Evolutionary conservation across 2,888 invertebrate species (phyloP).

Genomic region (Tineola bisselliella): DNA sequence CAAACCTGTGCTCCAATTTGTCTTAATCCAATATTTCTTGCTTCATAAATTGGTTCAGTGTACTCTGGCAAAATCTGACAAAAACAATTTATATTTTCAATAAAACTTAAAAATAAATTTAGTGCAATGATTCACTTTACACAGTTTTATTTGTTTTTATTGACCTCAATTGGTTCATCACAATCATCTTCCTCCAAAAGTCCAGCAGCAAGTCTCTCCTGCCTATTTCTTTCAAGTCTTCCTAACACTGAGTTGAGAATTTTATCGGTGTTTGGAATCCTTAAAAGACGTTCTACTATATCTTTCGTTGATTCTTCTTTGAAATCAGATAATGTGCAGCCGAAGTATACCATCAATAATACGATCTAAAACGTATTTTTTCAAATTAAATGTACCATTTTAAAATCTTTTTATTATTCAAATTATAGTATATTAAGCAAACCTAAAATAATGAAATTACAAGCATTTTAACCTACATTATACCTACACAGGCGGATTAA

Average conservation of each 20-base stretch:
- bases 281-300: constrained; percentile 40
- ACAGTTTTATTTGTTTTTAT: no score
- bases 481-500: no score
- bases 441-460: no score
- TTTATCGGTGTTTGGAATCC: constrained; percentile 45
- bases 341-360: constrained; percentile 31
- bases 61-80: constrained; percentile 42
- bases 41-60: constrained; percentile 37
- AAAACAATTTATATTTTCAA: neutral
- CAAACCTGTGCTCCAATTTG: constrained; percentile 43
- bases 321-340: constrained; percentile 25
- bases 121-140: no score
- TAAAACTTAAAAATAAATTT: neutral
- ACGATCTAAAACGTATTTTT: constrained; percentile 25
- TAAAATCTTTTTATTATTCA: no score
- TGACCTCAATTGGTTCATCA: constrained; percentile 35
- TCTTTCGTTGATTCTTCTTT: constrained; percentile 38
- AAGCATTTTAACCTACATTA: no score
- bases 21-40: constrained; percentile 35
- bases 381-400: no score
- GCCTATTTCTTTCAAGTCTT: constrained; percentile 35
- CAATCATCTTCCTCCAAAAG: constrained; percentile 32
- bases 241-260: constrained; percentile 47
- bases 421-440: no score
- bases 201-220: constrained; percentile 21